Base-by-base conservation (phyloP, 2,113 vertebrate species). In the Thunnus maccoyii region DNA sequence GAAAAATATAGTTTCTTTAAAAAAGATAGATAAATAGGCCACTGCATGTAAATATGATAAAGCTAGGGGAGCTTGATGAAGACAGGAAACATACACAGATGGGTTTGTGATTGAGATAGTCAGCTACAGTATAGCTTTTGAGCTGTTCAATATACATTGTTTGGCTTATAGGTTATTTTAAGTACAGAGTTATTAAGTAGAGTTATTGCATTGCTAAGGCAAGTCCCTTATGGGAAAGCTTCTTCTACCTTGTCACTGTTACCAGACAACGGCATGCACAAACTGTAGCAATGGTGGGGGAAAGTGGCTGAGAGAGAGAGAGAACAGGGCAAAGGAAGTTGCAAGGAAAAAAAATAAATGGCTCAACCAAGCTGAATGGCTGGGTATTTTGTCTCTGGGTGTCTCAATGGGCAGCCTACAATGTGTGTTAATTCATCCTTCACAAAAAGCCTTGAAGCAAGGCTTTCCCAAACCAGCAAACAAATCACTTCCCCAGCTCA, bases 341-440 rank as follows among this genome's bases (percentile, higher is more conserved):
- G 62, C 55, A 66, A 20, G 48, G 20, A 51, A 65, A 52, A 58
- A 3, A 15, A 66, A 80, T 36, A 41, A 80, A 66, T 2, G 79
- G 52, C 63, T 86, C 41, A 77, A 82, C 65, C 56, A 30, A 32
- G 65, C 76, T 87, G 82, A 89, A 81, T 86, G 78, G 63, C 60
- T 2, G 10, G 15, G 69, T 63, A 20, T 84, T 90, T 88, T 78
- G 84, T 90, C 83, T 77, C 22, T 50, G 57, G 48, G 44, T 56
- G 84, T 89, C 78, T 88, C 83, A 85, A 72, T 89, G 83, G 90
- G 72, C 76, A 73, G 68, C 83, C 30, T 47, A 87, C 87, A 89
- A 85, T 89, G 77, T 86, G 83, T 86, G 87, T 88, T 86, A 89
- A 91, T 91, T 91, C 90, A 88, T 73, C 76, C 86, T 67, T 70